Conservation (phyloP, 2,797 vertebrate species). For the Arremon brunneinucha region DNA sequence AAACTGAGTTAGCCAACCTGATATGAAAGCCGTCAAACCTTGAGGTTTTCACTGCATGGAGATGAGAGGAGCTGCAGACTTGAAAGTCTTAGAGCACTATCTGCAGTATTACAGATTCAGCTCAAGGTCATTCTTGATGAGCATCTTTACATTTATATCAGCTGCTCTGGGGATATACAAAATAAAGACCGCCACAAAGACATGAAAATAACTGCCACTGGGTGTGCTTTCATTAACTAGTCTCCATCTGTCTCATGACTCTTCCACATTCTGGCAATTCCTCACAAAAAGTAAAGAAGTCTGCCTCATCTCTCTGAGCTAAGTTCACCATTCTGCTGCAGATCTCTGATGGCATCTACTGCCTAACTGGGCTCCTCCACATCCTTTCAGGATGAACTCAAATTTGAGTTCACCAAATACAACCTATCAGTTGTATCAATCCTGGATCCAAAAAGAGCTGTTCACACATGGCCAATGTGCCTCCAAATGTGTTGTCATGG, state of each 20-base stretch:
- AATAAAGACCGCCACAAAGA: not conserved
- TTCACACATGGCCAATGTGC: not conserved
- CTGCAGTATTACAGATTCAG: not conserved
- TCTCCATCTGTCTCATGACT: not conserved
- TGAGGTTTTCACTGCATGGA: not conserved
- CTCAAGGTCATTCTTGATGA: not conserved
- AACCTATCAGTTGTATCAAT: not conserved
- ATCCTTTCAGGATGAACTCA: not conserved
- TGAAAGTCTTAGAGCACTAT: not conserved
- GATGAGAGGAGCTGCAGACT: not conserved
- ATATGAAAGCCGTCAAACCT: not conserved
- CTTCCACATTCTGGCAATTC: not conserved
- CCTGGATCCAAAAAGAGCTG: not conserved
- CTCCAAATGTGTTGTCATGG: accelerated
- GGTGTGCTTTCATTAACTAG: not conserved
- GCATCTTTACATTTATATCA: not conserved
- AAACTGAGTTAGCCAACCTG: not conserved
- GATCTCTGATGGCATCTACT: not conserved
- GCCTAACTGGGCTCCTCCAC: not conserved
- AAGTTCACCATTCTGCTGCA: not conserved
- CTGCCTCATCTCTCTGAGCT: not conserved
- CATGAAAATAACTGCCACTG: not conserved
- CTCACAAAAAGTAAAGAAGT: accelerated
- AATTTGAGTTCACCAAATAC: not conserved
- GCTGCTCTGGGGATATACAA: not conserved